Evolutionary conservation across 2,113 vertebrate species (phyloP).

Genomic region (Ictalurus punctatus): DNA sequence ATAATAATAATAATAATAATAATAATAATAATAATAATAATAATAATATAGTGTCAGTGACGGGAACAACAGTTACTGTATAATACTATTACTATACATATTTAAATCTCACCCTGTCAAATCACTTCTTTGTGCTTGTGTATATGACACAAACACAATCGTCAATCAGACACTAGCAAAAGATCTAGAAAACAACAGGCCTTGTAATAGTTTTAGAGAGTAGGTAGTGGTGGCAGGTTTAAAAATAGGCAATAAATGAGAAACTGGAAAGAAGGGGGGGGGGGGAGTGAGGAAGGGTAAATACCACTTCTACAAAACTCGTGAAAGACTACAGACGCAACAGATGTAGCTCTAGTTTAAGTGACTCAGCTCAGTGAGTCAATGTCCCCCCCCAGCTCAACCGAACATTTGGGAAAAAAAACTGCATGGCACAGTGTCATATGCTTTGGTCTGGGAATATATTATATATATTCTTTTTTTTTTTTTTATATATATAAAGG

Average conservation of each 20-base stretch:
- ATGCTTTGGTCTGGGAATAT: background rate
- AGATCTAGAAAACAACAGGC: background rate
- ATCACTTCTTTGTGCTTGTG: background rate
- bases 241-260: background rate
- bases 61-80: too few species aligned
- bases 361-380: background rate
- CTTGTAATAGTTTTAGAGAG: background rate
- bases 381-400: fast-evolving
- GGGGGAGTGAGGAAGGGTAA: background rate
- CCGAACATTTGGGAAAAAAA: background rate
- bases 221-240: background rate
- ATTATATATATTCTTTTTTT: too few species aligned
- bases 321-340: background rate
- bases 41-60: too few species aligned
- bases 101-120: background rate
- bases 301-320: background rate
- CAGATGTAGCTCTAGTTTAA: background rate
- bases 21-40: too few species aligned
- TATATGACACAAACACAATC: background rate
- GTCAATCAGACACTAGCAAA: background rate
- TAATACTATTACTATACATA: background rate
- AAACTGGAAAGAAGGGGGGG: background rate
- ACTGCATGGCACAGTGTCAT: background rate
- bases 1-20: too few species aligned
- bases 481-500: too few species aligned